Evolutionary conservation across 2,797 vertebrate genomes (phyloP).

Genomic region (Phoxinus dragarum): DNA sequence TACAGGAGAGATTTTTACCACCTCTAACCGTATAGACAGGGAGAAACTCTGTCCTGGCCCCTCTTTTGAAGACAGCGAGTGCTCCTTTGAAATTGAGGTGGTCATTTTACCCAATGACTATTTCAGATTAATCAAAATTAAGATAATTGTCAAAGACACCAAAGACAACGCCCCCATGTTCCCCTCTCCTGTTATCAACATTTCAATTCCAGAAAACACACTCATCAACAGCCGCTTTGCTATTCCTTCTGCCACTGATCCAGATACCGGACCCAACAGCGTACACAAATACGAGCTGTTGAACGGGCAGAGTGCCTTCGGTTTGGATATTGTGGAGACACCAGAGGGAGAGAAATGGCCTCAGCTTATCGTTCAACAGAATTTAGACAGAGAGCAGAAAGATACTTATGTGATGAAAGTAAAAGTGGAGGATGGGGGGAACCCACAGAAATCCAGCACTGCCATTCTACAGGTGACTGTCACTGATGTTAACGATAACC

Average conservation of each 20-base stretch:
- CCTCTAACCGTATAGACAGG: conserved; percentile 95
- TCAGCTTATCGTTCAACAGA: conserved; percentile 97
- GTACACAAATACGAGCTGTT: conserved; percentile 98
- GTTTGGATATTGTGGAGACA: conserved; percentile 98
- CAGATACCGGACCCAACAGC: conserved; percentile 96
- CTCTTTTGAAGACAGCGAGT: conserved; percentile 94
- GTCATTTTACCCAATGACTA: conserved; percentile 99
- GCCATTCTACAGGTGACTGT: conserved; percentile 98
- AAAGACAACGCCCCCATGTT: conserved; percentile 99
- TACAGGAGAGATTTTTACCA: conserved; percentile 97
- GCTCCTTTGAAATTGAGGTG: conserved; percentile 99
- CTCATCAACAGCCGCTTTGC: conserved; percentile 98
- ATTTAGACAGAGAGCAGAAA: conserved; percentile 97
- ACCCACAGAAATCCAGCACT: conserved; percentile 97
- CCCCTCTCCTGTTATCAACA: conserved; percentile 98
- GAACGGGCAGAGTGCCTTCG: conserved; percentile 96
- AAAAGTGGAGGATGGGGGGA: conserved; percentile 98
- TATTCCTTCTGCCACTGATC: conserved; percentile 97
- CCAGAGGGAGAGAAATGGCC: conserved; percentile 99
- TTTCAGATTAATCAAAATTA: conserved; percentile 98
- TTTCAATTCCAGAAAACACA: conserved; percentile 99
- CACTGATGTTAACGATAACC: conserved; percentile 98
- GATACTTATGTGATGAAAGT: conserved; percentile 99
- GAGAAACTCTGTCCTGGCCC: conserved; percentile 97
- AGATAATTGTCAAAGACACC: conserved; percentile 98